Evolutionary conservation across 2,797 vertebrate genomes (phyloP).

Genomic region (Erpetoichthys calabaricus): DNA sequence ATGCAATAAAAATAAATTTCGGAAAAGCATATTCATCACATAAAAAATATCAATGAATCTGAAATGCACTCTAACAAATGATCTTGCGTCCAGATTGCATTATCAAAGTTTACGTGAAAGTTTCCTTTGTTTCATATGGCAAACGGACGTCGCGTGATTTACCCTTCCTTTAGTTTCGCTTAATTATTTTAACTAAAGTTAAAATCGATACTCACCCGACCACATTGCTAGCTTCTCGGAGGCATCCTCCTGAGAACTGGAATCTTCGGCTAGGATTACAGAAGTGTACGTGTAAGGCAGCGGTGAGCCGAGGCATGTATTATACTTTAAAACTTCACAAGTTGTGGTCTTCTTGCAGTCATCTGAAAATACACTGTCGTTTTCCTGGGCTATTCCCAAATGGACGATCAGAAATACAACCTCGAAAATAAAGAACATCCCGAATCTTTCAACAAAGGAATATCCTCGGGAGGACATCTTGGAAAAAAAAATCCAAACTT

Average conservation of each 20-base stretch:
- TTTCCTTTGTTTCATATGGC: no score
- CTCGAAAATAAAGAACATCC: conserved; percentile 42
- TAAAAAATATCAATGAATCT: no score
- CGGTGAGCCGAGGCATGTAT: conserved; percentile 73
- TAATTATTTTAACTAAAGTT: no score
- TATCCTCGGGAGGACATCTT: conserved; percentile 53
- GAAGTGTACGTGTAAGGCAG: conserved; percentile 80
- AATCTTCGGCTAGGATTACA: conserved; percentile 74
- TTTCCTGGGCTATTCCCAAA: conserved; percentile 34
- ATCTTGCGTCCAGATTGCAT: no score
- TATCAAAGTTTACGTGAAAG: no score
- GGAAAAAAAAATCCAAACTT: conserved; percentile 16
- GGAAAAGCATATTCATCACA: no score
- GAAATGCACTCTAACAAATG: no score
- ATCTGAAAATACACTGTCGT: conserved; percentile 50
- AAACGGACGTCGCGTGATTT: no score
- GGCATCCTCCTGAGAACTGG: conserved; percentile 73
- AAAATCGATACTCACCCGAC: conserved; percentile 62
- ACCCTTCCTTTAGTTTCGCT: no score
- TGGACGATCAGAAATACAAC: conserved; percentile 22
- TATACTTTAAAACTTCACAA: conserved; percentile 71
- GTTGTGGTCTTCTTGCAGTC: conserved; percentile 66
- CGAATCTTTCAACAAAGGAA: conserved; percentile 47
- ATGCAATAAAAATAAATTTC: no score
- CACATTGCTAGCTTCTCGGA: conserved; percentile 80